Base-by-base conservation (phyloP, 2,888 invertebrate species). In the Linnaemya tessellans region DNA sequence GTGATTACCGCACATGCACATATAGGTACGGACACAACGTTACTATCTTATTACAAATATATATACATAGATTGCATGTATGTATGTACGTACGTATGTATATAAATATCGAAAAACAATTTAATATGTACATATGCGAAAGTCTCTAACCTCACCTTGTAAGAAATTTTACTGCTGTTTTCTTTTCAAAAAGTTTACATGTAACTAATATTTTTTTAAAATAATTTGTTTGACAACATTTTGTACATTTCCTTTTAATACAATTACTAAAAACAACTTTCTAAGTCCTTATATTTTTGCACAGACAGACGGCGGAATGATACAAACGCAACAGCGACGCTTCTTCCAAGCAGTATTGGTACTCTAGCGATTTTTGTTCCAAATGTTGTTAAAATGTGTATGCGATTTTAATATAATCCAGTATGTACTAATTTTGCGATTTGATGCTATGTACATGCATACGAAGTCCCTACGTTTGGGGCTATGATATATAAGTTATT, bases 271-370 rank as follows among this genome's bases (percentile, higher is more conserved):
- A 13, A 46, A 38, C 41, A 74, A 51, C 65, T 65, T 56, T 22
- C 0, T 22, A 1, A 43, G 25, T 20, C 1, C n/a, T 18, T 56
- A 30, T 41, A 43, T 73, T 67, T 80, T 56, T 71, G 22, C 68
- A 64, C 83, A 83, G 70, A 83, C 80, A 75, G 85, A 81, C 73
- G 68, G 62, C 60, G 60, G 80, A 68, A 41, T 5, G 30, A 30
- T 38, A 71, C 18, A 54, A 58, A 68, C 41, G 70, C 49, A 62
- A 22, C 60, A 64, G 75, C 67, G 51, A 62, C 46, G 62, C n/a
- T 58, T 13, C 18, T 67, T 56, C 62, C 22, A 41, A 62, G 5
- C 30, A 30, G 54, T 60, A 35, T 25, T 54, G 41, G 5, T 41
- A 46, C 11, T 30, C n/a, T 7, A 15, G 43, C 5, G n/a, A 25